Evolutionary conservation across 37 sponge, comb jelly and placozoan species (phyloP).

Genomic region (Petrosia ficiformis): DNA sequence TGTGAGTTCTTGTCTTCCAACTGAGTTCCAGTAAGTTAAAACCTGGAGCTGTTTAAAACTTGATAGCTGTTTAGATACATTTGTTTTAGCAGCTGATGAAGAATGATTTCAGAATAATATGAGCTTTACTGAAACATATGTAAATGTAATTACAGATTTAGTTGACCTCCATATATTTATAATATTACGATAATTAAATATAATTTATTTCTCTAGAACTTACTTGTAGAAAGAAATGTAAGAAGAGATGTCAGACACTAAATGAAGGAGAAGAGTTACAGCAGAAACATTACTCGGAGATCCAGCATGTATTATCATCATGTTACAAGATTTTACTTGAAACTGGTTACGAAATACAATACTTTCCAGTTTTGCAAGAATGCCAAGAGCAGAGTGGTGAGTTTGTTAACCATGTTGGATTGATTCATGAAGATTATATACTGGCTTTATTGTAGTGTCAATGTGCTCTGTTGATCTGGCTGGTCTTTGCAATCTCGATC

Average conservation of each 20-base stretch:
- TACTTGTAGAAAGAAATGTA: background rate
- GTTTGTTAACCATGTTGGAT: background rate
- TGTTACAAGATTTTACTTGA: conserved; percentile 7
- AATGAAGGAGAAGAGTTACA: conserved; percentile 22
- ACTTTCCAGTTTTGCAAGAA: conserved; percentile 16
- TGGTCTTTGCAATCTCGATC: conserved; percentile 26
- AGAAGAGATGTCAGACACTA: background rate
- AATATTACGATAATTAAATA: too few relatives aligned
- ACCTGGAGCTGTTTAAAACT: too few relatives aligned
- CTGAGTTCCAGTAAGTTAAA: too few relatives aligned
- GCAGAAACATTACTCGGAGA: background rate
- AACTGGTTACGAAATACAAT: conserved; percentile 1
- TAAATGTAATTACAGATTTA: too few relatives aligned
- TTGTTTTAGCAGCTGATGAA: too few relatives aligned
- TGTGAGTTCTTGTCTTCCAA: too few relatives aligned
- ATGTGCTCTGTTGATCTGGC: conserved; percentile 9
- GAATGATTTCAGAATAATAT: too few relatives aligned
- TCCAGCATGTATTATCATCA: background rate
- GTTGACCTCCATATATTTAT: too few relatives aligned
- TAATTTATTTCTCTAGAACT: too few relatives aligned
- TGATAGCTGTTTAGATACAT: too few relatives aligned
- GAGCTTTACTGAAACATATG: too few relatives aligned
- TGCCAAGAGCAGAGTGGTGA: too few relatives aligned
- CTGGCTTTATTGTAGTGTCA: background rate
- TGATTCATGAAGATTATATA: background rate